Evolutionary conservation across 1,140 invertebrate genomes (phyloP), one percentile per base, ranked within the genome.

Genomic region (Augochlora pura): DNA sequence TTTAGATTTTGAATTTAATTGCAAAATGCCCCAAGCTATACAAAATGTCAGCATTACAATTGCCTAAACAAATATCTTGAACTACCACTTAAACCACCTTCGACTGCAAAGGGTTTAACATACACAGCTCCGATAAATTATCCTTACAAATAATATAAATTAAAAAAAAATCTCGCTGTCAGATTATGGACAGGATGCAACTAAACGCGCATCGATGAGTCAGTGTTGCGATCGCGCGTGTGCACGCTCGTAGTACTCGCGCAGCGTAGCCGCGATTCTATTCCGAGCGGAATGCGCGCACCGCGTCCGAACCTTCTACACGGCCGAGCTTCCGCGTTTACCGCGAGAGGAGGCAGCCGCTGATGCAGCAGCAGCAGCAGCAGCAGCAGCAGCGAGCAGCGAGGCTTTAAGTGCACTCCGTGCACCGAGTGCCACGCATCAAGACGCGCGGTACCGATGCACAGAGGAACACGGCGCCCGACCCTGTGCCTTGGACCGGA

Each of bases 391-490:
- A n/a, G n/a, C n/a, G n/a, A n/a, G n/a, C n/a, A n/a, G 57, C 46
- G 4, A 7, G 32, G 66, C 73, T 80, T 60, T 75, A 70, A 83
- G 71, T 75, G 81, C 77, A 80, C 77, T 74, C 73, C 14, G 23
- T 70, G 52, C 66, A 71, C 80, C 78, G 39, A 57, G 49, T 52
- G 65, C 38, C 21, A 25, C 67, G 67, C 67, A 69, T 69, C 52
- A 38, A 69, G 52, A n/a, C n/a, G n/a, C n/a, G 46, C 67, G 67
- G 52, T 57, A 69, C 67, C 67, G 21, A 18, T 25, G 49, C 23
- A 27, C 52, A 46, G n/a, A n/a, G 64, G 25, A 54, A 23, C 52
- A 39, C 54, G 65, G n/a, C n/a, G n/a, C n/a, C n/a, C 62, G 60
- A 64, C 59, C 73, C 59, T 27, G n/a, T 49, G 54, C 23, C 64